Evolutionary conservation across 1,140 invertebrate genomes (phyloP).

Genomic region (Zophobas atratus): DNA sequence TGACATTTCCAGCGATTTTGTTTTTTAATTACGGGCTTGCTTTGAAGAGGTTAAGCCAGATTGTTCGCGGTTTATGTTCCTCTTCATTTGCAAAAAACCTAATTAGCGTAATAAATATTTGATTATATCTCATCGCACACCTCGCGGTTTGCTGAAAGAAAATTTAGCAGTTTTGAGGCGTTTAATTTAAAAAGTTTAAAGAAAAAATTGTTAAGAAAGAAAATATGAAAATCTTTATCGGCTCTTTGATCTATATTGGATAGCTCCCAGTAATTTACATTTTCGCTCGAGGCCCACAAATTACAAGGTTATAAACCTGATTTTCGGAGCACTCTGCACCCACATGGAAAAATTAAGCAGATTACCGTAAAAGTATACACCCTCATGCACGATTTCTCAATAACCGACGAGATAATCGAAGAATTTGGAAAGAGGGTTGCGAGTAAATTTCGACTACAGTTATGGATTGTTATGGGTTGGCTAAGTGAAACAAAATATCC

Average conservation of each 20-base stretch:
- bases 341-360: too few species aligned
- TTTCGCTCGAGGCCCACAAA: conserved; percentile 33
- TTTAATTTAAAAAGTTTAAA: conserved; percentile 43
- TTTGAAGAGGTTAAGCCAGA: too few species aligned
- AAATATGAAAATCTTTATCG: conserved; percentile 28
- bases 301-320: conserved; percentile 39
- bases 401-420: too few species aligned
- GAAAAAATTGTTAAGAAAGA: conserved; percentile 31
- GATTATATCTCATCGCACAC: too few species aligned
- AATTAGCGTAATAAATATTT: too few species aligned
- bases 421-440: too few species aligned
- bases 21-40: too few species aligned
- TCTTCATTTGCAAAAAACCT: too few species aligned
- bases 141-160: neutral
- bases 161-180: conserved; percentile 23
- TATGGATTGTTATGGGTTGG: neutral
- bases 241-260: conserved; percentile 40
- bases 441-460: conserved; percentile 1
- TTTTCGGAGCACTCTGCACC: neutral
- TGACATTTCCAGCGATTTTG: too few species aligned
- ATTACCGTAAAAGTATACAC: too few species aligned
- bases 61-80: too few species aligned
- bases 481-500: conserved; percentile 32
- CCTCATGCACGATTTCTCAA: too few species aligned
- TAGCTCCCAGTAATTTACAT: conserved; percentile 37